These are phyloP conservation scores for Trichosurus vulpecula DNA, from an alignment of 2,797 vertebrate genomes.

Conservation along the genomic window DNA sequence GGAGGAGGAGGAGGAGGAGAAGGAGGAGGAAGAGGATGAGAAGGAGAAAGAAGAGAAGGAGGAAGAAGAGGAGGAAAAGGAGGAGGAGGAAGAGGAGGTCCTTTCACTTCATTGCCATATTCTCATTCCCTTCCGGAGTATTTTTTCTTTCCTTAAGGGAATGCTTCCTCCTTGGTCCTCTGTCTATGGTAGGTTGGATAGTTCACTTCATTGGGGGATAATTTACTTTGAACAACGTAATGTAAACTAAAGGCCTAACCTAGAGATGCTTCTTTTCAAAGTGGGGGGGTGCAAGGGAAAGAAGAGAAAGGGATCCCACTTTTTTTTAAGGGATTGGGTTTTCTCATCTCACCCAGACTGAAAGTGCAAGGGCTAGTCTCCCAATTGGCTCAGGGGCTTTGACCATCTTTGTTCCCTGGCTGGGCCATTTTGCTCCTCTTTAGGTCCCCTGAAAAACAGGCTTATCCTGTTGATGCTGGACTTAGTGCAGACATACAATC, in stretches of 20 bases:
- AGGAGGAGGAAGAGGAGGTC: background rate
- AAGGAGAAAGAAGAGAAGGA: too few species aligned
- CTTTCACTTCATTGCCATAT: background rate
- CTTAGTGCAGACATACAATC: background rate
- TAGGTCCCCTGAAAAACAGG: background rate
- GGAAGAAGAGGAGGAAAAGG: too few species aligned
- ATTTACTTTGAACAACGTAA: background rate
- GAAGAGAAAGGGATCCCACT: background rate
- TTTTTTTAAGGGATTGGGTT: background rate
- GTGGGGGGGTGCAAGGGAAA: background rate
- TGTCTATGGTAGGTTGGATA: background rate
- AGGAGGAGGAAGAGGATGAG: background rate
- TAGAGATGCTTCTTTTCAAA: background rate
- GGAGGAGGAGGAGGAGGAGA: background rate
- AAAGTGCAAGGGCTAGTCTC: background rate
- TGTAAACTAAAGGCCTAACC: background rate
- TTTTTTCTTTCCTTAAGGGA: background rate
- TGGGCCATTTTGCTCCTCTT: background rate
- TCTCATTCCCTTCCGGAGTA: background rate
- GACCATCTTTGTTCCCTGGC: background rate
- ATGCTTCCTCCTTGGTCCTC: background rate
- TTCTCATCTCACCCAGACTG: background rate
- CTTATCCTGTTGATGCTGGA: background rate
- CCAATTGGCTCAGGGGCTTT: background rate
- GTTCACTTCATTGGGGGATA: background rate